Percentiles rank a stretch among this genome's conserved stretches.
These are phyloP conservation scores for Crotalus viridis DNA, from an alignment of 2,113 vertebrate genomes.

Conservation along the genomic window DNA sequence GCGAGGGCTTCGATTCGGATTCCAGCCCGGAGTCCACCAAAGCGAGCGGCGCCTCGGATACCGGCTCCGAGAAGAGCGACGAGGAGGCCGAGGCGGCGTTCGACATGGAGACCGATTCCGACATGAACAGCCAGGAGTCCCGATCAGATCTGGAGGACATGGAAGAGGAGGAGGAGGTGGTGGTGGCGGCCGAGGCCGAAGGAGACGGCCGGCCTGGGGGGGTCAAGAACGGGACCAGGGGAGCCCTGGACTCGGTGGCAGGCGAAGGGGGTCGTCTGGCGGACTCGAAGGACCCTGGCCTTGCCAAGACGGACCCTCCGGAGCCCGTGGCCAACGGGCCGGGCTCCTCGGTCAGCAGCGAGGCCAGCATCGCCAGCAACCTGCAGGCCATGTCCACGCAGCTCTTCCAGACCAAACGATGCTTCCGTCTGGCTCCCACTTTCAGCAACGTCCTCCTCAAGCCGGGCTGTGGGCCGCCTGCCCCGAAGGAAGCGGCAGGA, in stretches of 20 bases:
- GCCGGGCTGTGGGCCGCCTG: slow-evolving; percentile 55
- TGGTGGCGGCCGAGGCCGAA: slow-evolving; percentile 16
- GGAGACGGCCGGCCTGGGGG: background rate
- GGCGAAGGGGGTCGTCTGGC: background rate
- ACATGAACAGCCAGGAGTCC: slow-evolving; percentile 99
- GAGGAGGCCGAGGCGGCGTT: slow-evolving; percentile 67
- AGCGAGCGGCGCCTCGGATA: slow-evolving; percentile 87
- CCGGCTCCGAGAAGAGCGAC: slow-evolving; percentile 80
- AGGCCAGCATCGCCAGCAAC: slow-evolving; percentile 92
- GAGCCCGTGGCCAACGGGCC: slow-evolving; percentile 79
- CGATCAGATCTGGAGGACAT: slow-evolving; percentile 96
- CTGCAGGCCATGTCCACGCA: slow-evolving; percentile 95
- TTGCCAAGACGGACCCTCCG: slow-evolving; percentile 50
- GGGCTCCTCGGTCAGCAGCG: slow-evolving; percentile 57
- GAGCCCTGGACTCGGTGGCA: slow-evolving; percentile 13
- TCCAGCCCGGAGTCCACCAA: slow-evolving; percentile 73
- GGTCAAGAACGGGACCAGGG: background rate
- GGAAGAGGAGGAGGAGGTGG: slow-evolving; percentile 72
- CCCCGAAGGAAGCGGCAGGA: slow-evolving; percentile 14
- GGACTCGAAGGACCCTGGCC: slow-evolving; percentile 39
- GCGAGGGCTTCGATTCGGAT: slow-evolving; percentile 90
- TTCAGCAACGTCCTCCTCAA: slow-evolving; percentile 91
- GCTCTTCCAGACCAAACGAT: slow-evolving; percentile 93
- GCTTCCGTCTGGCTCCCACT: slow-evolving; percentile 93
- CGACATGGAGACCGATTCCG: slow-evolving; percentile 92